A percentile compares a stretch with the other conserved stretches of the same genome.
These are phyloP conservation scores for Gopherus flavomarginatus DNA, from an alignment of 2,113 vertebrate species.

Conservation along the genomic window DNA sequence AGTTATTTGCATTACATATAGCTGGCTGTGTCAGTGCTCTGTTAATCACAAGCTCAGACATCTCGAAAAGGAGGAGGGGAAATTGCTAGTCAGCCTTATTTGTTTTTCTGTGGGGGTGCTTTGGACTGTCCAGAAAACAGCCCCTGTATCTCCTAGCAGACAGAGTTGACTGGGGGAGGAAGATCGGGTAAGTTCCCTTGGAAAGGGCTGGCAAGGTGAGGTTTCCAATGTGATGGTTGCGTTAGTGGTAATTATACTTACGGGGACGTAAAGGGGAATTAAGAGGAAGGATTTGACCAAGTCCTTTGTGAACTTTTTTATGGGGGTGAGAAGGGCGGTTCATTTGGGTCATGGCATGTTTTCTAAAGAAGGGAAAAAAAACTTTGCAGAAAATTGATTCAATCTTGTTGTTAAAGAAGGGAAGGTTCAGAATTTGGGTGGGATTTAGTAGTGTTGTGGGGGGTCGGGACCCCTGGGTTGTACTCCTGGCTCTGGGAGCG, in stretches of 20 bases:
- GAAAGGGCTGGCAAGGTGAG: not conserved
- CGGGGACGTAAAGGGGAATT: not conserved
- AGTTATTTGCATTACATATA: not conserved
- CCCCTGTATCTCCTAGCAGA: slow-evolving; percentile 28
- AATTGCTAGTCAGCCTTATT: slow-evolving; percentile 25
- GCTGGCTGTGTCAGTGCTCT: not conserved
- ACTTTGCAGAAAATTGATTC: not conserved
- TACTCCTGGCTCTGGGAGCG: not conserved
- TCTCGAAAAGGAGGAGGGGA: not conserved
- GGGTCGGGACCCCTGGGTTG: not conserved
- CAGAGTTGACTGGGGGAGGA: slow-evolving; percentile 43
- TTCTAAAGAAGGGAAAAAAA: not conserved
- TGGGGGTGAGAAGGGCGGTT: not conserved
- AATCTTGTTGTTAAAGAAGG: not conserved
- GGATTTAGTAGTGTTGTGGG: not conserved
- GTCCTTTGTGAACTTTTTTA: slow-evolving; percentile 12
- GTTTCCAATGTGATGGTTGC: not conserved
- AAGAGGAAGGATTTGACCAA: not conserved
- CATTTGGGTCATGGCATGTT: no score
- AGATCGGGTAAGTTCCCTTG: slow-evolving; percentile 39
- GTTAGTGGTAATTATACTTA: not conserved
- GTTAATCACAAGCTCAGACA: not conserved
- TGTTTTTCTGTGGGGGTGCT: slow-evolving; percentile 22
- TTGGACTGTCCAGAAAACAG: slow-evolving; percentile 17
- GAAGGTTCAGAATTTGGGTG: not conserved